A percentile compares a stretch with the other conserved stretches of the same genome.
Conservation (phyloP, 2,888 invertebrate genomes). For the Drosophila rellima region DNA sequence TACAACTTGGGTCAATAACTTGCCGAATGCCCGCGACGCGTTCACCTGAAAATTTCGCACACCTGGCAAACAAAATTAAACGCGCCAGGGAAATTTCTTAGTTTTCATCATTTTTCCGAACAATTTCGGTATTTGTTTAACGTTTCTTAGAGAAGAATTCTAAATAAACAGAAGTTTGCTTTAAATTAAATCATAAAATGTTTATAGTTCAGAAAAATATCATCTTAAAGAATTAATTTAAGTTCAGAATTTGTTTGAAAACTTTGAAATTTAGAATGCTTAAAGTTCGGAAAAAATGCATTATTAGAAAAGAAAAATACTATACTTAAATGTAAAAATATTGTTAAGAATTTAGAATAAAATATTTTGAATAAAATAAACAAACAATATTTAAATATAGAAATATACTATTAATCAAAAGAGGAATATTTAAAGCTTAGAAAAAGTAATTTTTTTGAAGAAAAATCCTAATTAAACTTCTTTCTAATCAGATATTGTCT, state of each 20-base stretch:
- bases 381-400: not conserved
- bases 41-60: slow-evolving; percentile 42
- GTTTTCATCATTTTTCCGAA: not conserved
- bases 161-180: not conserved
- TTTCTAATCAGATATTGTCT: too few species aligned
- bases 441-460: not conserved
- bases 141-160: not conserved
- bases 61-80: slow-evolving; percentile 40
- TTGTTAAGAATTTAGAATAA: too few species aligned
- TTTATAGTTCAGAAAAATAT: not conserved
- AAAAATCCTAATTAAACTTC: not conserved
- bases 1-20: slow-evolving; percentile 63
- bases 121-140: not conserved
- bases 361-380: too few species aligned
- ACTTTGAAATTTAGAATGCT: not conserved
- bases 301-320: not conserved
- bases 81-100: slow-evolving; percentile 5
- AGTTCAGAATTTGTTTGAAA: not conserved
- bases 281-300: not conserved
- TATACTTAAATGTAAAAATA: not conserved
- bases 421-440: not conserved
- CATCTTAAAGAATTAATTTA: not conserved
- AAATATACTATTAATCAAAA: too few species aligned
- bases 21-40: slow-evolving; percentile 42
- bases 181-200: not conserved